phyloP scores from a whole-genome alignment of 2,113 vertebrate genomes.

The Peromyscus leucopus region DNA sequence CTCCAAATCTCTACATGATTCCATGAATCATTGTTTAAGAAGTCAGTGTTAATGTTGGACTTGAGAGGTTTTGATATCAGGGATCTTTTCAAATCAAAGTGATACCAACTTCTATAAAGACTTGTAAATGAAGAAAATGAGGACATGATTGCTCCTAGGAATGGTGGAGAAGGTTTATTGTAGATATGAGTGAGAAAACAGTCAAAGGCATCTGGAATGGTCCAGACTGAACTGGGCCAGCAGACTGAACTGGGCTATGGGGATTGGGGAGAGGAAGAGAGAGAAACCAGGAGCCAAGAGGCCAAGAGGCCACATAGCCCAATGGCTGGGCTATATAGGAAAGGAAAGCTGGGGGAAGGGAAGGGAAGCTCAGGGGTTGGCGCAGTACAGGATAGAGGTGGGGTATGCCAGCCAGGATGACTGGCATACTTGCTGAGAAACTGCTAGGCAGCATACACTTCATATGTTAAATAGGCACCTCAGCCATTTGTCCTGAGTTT shows the following conservation, averaged over 20 bases:
- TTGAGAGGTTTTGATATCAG: not conserved
- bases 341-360: not conserved
- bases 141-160: not conserved
- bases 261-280: not conserved
- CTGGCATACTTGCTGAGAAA: not conserved
- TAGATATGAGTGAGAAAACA: not conserved
- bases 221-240: not conserved
- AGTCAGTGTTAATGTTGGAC: not conserved
- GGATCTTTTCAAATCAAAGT: conserved; percentile 22
- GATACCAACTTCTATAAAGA: not conserved
- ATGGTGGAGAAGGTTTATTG: not conserved
- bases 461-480: not conserved
- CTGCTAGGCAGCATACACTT: not conserved
- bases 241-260: not conserved
- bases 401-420: not conserved
- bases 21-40: conserved; percentile 40
- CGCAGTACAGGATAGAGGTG: not conserved
- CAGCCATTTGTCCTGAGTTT: not conserved
- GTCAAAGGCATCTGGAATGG: not conserved
- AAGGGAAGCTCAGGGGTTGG: not conserved
- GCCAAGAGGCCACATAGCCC: not conserved
- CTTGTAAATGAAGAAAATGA: not conserved
- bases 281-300: not conserved
- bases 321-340: not conserved
- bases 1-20: not conserved